Evolutionary conservation across 2,888 invertebrate species (phyloP), one percentile per base, ranked within the genome.

Genomic region (Serrognathus titanus): DNA sequence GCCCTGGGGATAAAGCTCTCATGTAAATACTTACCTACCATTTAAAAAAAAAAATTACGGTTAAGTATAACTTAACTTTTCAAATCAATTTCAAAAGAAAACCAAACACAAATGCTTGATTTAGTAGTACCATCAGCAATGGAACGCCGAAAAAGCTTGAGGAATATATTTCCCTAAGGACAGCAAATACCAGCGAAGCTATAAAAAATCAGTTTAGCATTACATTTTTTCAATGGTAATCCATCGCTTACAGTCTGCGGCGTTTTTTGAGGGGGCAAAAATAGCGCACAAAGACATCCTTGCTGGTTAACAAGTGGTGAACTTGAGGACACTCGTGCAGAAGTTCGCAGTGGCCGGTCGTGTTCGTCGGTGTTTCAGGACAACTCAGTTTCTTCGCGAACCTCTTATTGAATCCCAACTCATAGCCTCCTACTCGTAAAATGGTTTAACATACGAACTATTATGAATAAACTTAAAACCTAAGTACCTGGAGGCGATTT

Each of bases 351-450:
- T 50, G 40, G 3, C 66, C 65, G 7, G 59, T 54, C 10, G 56
- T 57, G 37, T 59, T 60, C 11, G 54, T 51, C 6, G 62, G 62
- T 5, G 61, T 56, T 24, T 56, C 54, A 9, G 62, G 61, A 50
- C 64, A 64, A 13, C 55, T 51, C 9, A 53, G 31, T 20, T 60
- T 51, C 8, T 39, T 53, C 2, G 63, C 56, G n/a, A 61, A 58
- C 10, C 62, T 62, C 52, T 50, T 61, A 38, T 66, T 60, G n/a
- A 62, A 52, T 37, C 64, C 64, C 48, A 66, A 53, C 10, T 51
- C 53, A 45, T 60, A 66, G n/a, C 31, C 50, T 36, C 63, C 63
- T 65, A 51, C 11, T n/a, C 8, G 13, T 12, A 16, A 52, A 11
- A 13, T 36, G 20, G n/a, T 31, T 31, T 7, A 2, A 6, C 24